Conservation (phyloP, 1,140 invertebrate species). For the Drosophila pandora region DNA sequence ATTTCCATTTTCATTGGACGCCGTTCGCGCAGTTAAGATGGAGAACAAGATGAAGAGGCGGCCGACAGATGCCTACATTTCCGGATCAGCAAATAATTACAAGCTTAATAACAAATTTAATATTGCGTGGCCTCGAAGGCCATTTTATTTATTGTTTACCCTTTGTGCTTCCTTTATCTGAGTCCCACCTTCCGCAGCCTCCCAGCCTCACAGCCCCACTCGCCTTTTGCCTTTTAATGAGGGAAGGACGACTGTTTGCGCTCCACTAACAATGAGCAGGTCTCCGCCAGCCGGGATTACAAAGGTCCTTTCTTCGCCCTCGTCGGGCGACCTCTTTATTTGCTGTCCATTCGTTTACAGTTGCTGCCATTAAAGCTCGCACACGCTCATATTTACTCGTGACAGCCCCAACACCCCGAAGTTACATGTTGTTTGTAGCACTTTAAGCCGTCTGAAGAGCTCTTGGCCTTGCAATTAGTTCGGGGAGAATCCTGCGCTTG, state of each 20-base stretch:
- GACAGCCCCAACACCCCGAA: conserved; percentile 19
- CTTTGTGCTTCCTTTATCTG: conserved; percentile 38
- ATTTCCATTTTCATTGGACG: conserved; percentile 57
- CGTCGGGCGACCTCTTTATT: conserved; percentile 36
- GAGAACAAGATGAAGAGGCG: conserved; percentile 25
- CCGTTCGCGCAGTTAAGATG: conserved; percentile 45
- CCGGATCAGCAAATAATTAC: conserved; percentile 72
- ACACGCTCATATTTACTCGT: conserved; percentile 46
- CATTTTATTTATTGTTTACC: conserved; percentile 53
- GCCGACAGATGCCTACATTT: conserved; percentile 64
- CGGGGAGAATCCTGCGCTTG: conserved; percentile 23
- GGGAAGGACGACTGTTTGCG: conserved; percentile 44
- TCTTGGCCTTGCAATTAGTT: conserved; percentile 78
- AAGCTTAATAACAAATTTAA: conserved; percentile 80
- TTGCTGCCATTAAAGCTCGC: conserved; percentile 40
- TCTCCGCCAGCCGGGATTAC: conserved; percentile 11
- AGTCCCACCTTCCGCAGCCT: conserved; percentile 48
- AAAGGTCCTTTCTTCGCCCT: conserved; percentile 9
- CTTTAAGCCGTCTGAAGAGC: conserved; percentile 67
- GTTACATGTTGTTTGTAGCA: conserved; percentile 48
- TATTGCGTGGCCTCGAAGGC: conserved; percentile 58
- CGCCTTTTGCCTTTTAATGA: conserved; percentile 73
- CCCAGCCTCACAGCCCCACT: conserved; percentile 48
- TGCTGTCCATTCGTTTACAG: conserved; percentile 44
- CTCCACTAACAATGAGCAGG: conserved; percentile 63